These are phyloP conservation scores for Folsomia candida DNA, from an alignment of 2,888 invertebrate species.

Conservation along the genomic window DNA sequence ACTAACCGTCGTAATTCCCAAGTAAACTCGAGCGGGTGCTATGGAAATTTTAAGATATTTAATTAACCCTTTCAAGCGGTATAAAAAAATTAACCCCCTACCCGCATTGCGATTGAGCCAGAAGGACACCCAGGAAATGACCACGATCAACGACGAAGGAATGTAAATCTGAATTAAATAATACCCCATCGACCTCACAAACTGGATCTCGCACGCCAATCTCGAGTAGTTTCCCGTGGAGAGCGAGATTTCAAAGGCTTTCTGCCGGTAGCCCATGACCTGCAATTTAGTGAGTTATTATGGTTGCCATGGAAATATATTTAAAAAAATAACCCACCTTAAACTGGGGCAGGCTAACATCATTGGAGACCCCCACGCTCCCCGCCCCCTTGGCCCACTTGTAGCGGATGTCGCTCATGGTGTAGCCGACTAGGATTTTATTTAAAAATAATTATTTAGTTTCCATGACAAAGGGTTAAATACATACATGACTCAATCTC, in stretches of 20 bases:
- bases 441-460: no score
- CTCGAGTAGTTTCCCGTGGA: constrained; percentile 86
- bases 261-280: constrained; percentile 92
- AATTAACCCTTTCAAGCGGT: constrained; percentile 60
- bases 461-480: constrained; percentile 33
- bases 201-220: constrained; percentile 92
- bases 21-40: constrained; percentile 86
- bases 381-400: constrained; percentile 90
- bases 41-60: constrained; percentile 54
- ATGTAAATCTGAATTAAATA: constrained; percentile 98
- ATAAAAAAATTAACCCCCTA: constrained; percentile 52
- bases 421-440: constrained; percentile 80
- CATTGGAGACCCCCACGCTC: constrained; percentile 91
- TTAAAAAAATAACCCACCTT: no score
- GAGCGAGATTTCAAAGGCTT: constrained; percentile 87
- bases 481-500: constrained; percentile 99
- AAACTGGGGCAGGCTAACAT: constrained; percentile 95
- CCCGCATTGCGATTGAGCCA: constrained; percentile 74
- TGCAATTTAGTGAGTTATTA: no score
- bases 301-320: no score
- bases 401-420: constrained; percentile 95
- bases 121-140: constrained; percentile 96
- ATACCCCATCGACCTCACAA: constrained; percentile 96
- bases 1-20: constrained; percentile 81
- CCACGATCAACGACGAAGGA: constrained; percentile 90